Evolutionary conservation across 2,888 invertebrate genomes (phyloP).

Genomic region (Brachypalpus laphriformis): DNA sequence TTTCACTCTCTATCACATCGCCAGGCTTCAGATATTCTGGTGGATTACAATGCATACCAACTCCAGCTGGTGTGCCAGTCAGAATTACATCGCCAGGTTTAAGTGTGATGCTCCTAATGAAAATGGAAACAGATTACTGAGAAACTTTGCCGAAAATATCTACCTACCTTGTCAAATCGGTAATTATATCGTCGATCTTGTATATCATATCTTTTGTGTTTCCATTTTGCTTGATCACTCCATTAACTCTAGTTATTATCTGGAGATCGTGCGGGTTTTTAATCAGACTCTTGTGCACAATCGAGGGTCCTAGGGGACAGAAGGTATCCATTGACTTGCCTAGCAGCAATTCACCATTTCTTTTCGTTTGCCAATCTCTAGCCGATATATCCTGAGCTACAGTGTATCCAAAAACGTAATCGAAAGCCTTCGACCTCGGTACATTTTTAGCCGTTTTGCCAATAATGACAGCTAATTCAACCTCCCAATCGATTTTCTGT

Average conservation of each 20-base stretch:
- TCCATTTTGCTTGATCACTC: conserved; percentile 89
- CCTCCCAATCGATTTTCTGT: conserved; percentile 95
- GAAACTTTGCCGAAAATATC: background rate
- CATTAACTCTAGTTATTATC: conserved; percentile 90
- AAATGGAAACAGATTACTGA: conserved; percentile 1
- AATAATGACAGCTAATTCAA: conserved; percentile 92
- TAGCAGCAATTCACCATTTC: conserved; percentile 90
- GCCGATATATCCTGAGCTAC: conserved; percentile 94
- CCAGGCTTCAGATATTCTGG: conserved; percentile 91
- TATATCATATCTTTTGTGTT: conserved; percentile 92
- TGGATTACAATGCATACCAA: conserved; percentile 89
- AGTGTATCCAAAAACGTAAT: conserved; percentile 92
- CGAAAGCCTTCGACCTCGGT: conserved; percentile 86
- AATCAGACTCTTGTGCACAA: conserved; percentile 89
- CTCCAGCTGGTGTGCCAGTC: conserved; percentile 93
- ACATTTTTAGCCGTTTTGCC: conserved; percentile 90
- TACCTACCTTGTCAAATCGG: conserved; percentile 88
- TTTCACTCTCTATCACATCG: conserved; percentile 90
- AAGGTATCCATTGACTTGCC: conserved; percentile 94
- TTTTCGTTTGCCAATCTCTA: conserved; percentile 92
- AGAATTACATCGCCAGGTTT: conserved; percentile 93
- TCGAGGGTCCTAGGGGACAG: conserved; percentile 93
- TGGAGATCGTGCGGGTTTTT: conserved; percentile 88
- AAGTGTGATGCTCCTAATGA: conserved; percentile 89
- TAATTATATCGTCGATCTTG: conserved; percentile 89